phyloP scores from a whole-genome alignment of 2,888 invertebrate species.

The Geotrupes spiniger region DNA sequence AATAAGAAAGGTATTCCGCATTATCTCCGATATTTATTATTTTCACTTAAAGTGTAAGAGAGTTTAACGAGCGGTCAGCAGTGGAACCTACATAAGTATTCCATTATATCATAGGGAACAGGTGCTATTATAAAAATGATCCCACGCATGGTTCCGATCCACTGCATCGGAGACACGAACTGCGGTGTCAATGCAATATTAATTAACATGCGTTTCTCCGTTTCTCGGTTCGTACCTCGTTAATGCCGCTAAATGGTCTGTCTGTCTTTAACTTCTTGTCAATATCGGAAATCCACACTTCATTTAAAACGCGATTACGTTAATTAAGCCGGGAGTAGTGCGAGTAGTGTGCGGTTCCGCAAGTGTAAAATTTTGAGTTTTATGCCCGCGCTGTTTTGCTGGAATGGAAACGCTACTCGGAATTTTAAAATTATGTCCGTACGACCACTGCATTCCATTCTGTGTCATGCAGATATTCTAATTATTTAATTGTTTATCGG shows the following conservation, averaged over 20 bases:
- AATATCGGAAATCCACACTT: constrained; percentile 11
- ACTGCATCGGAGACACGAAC: constrained; percentile 34
- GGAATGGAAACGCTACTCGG: no score
- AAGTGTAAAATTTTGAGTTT: no score
- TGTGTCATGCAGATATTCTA: no score
- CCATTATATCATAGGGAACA: constrained; percentile 49
- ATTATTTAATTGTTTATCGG: no score
- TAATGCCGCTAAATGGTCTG: constrained; percentile 10
- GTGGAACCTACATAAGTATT: constrained; percentile 45
- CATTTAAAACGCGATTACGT: constrained; percentile 3
- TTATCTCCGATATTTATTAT: constrained; percentile 45
- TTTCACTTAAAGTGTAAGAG: constrained; percentile 45
- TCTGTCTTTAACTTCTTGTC: constrained; percentile 12
- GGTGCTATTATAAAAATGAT: constrained; percentile 48
- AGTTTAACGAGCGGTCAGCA: constrained; percentile 44
- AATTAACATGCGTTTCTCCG: constrained; percentile 31
- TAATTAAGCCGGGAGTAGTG: neutral
- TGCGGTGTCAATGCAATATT: constrained; percentile 37
- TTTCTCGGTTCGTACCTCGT: constrained; percentile 14
- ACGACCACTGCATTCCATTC: no score
- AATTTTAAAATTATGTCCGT: no score
- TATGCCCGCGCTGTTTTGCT: no score
- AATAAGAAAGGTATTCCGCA: constrained; percentile 39
- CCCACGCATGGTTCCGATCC: constrained; percentile 47
- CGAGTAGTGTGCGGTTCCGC: no score